These are phyloP conservation scores for Crematogaster levior DNA, from an alignment of 2,888 invertebrate genomes.

Conservation along the genomic window DNA sequence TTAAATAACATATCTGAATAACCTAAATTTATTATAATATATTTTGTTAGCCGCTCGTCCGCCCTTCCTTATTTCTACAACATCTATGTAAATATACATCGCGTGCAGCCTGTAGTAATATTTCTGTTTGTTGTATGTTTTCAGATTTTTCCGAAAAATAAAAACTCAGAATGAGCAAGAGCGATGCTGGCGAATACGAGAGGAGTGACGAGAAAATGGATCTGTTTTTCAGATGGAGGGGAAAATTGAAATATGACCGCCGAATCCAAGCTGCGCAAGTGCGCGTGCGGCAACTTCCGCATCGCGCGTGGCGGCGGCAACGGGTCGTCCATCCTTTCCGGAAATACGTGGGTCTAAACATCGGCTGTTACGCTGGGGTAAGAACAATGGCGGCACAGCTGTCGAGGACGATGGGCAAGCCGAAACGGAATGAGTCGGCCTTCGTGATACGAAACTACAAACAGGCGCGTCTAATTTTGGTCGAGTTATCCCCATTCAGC, in stretches of 20 bases:
- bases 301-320: constrained; percentile 84
- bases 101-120: background rate
- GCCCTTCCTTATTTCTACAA: no score
- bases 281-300: constrained; percentile 89
- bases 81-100: no score
- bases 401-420: constrained; percentile 63
- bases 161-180: constrained; percentile 45
- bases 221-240: constrained; percentile 92
- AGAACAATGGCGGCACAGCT: constrained; percentile 79
- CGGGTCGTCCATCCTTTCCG: constrained; percentile 75
- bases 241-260: constrained; percentile 96
- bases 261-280: constrained; percentile 91
- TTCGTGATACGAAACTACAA: constrained; percentile 70
- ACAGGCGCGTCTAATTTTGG: constrained; percentile 73
- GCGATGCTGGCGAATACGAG: background rate
- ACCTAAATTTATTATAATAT: no score
- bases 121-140: constrained; percentile 13
- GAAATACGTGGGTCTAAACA: constrained; percentile 88
- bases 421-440: constrained; percentile 70
- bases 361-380: constrained; percentile 94
- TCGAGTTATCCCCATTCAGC: constrained; percentile 57
- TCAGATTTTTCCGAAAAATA: constrained; percentile 47
- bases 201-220: constrained; percentile 82
- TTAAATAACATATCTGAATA: no score
- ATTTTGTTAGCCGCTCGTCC: no score